Base-by-base conservation (phyloP, 1,140 invertebrate species). In the Drosophila ironensis region DNA sequence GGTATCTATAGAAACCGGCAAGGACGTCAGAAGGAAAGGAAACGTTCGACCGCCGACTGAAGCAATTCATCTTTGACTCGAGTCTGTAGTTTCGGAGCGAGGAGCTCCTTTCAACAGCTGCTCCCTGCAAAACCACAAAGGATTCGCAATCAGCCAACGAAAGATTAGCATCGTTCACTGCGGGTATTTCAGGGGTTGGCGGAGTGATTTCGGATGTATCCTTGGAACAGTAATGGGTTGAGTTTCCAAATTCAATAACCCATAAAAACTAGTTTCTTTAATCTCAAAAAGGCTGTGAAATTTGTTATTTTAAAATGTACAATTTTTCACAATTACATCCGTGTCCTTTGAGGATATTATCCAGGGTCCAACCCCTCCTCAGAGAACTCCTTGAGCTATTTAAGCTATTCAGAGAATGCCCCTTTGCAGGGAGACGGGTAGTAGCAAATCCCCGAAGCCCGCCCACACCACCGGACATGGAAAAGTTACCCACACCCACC, bases 51-150 rank as follows among this genome's bases (percentile, higher is more conserved):
- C 30, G 22, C 40, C 16, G 38, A 40, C 46, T 82, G 28, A 52
- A 81, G 76, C 72, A 59, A 81, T 81, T 81, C 76, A 82, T 81
- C 77, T 80, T 78, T 56, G 47, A 25, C 53, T 47, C 59, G 42
- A 48, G n/a, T n/a, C 50, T 56, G 41, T 74, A 27, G 35, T 56
- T 42, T 19, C 51, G 17, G 30, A 14, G 0, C 19, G 4, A 42
- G 12, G 41, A 35, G 35, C 37, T 52, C n/a, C 42, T 59, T 63
- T 38, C 33, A 56, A 40, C 71, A 74, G 72, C 72, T 63, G 72
- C 53, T 56, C 44, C 30, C 6, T n/a, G 30, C 30, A 11, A 12
- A 33, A 41, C 59, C 70, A 27, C 71, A 64, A 66, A 68, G 47
- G 41, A 48, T 63, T 11, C 41, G 19, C 44, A 24, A 24, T 6